phyloP scores from a whole-genome alignment of 2,113 vertebrate species.

The Probosciger aterrimus region DNA sequence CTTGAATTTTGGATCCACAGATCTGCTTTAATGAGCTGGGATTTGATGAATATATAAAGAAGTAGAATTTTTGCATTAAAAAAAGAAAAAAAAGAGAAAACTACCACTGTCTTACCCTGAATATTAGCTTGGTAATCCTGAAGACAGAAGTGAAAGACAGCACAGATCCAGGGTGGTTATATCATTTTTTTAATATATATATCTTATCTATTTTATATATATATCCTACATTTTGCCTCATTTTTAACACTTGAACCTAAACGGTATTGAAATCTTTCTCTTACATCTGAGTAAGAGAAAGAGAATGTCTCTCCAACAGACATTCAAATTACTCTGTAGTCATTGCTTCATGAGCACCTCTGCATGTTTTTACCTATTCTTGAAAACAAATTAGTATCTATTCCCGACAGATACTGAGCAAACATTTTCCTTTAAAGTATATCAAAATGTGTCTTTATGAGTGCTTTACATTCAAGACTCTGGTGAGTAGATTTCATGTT shows the following conservation, averaged over 20 bases:
- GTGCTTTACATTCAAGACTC: not conserved
- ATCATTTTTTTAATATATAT: not conserved
- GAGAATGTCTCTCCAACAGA: not conserved
- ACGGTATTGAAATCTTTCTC: not conserved
- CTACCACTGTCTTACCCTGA: not conserved
- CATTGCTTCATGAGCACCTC: not conserved
- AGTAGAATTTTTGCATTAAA: not conserved
- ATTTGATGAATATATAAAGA: not conserved
- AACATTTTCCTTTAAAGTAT: not conserved
- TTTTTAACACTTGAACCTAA: not conserved
- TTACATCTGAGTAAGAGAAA: not conserved
- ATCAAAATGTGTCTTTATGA: not conserved
- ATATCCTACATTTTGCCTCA: not conserved
- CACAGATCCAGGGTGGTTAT: not conserved
- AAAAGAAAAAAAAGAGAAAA: not conserved
- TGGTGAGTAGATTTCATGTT: not conserved
- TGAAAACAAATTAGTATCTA: slow-evolving; percentile 21
- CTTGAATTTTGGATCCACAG: not conserved
- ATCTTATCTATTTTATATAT: no score
- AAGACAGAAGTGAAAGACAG: not conserved
- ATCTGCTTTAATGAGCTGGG: not conserved
- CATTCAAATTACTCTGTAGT: not conserved
- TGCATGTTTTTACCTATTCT: not conserved
- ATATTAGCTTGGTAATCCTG: not conserved
- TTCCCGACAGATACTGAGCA: not conserved